phyloP scores from a whole-genome alignment of 2,888 invertebrate species.

The Pomacea canaliculata region DNA sequence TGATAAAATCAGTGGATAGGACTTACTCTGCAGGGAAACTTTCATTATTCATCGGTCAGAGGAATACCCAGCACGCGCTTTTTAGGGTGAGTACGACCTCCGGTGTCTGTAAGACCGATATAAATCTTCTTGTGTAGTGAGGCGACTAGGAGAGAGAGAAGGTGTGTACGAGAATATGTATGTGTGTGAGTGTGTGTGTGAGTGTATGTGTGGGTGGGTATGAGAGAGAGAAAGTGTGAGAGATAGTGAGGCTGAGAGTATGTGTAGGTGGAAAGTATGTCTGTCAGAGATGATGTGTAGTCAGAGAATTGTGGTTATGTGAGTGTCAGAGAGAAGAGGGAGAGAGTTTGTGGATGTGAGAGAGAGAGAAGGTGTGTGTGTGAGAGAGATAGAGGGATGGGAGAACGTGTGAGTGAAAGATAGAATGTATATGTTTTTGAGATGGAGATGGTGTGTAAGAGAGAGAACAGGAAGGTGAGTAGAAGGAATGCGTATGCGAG shows the following conservation, averaged over 20 bases:
- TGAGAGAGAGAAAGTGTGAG: constrained; percentile 17
- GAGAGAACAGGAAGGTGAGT: too few species aligned
- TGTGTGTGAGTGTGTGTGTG: too few species aligned
- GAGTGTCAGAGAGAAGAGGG: background rate
- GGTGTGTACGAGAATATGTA: background rate
- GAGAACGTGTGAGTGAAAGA: background rate
- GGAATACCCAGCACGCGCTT: constrained; percentile 85
- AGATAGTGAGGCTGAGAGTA: constrained; percentile 3
- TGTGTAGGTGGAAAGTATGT: background rate
- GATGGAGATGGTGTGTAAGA: too few species aligned
- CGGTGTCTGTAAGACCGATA: too few species aligned
- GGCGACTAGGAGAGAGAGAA: background rate
- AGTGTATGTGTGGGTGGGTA: background rate
- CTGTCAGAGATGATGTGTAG: background rate
- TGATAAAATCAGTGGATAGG: constrained; percentile 77
- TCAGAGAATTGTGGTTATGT: background rate
- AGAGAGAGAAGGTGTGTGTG: background rate
- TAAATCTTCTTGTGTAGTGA: background rate
- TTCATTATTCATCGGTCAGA: constrained; percentile 86
- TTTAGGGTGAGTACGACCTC: constrained; percentile 80
- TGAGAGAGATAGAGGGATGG: background rate
- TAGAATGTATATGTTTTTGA: background rate
- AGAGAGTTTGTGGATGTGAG: background rate
- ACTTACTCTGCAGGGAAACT: constrained; percentile 73
- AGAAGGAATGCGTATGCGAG: background rate